Percentiles rank a stretch among this genome's conserved stretches.
Conservation (phyloP, 2,888 invertebrate genomes). For the Nemoura dubitans region DNA sequence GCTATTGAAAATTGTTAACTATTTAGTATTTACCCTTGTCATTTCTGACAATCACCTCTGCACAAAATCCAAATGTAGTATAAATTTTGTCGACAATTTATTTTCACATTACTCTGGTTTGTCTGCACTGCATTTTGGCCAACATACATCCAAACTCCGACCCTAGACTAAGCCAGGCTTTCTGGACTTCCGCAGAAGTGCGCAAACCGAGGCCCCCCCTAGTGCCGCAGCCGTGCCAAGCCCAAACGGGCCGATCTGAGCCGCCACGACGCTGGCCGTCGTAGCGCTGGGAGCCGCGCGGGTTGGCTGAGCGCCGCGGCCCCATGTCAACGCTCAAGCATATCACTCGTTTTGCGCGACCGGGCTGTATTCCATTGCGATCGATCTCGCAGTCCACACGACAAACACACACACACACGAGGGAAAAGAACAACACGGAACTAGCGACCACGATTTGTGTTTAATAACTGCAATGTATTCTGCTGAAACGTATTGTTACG, state of each 20-base stretch:
- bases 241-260: conserved; percentile 18
- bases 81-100: no score
- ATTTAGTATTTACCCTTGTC: no score
- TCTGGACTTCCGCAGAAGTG: not conserved
- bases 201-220: not conserved
- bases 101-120: no score
- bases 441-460: not conserved
- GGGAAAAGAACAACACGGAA: not conserved
- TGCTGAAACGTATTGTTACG: not conserved
- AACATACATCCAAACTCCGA: no score
- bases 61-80: no score
- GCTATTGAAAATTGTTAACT: no score
- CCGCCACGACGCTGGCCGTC: not conserved
- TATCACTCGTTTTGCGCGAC: not conserved
- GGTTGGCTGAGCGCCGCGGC: not conserved
- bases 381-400: not conserved
- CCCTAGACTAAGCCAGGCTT: not conserved
- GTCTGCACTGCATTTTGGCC: no score
- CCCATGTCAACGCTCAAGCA: not conserved
- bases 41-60: no score
- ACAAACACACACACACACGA: not conserved
- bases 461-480: not conserved
- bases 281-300: not conserved
- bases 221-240: not conserved
- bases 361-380: conserved; percentile 27